Evolutionary conservation across 2,113 vertebrate species (phyloP).

Genomic region (Orthonyx spaldingii): DNA sequence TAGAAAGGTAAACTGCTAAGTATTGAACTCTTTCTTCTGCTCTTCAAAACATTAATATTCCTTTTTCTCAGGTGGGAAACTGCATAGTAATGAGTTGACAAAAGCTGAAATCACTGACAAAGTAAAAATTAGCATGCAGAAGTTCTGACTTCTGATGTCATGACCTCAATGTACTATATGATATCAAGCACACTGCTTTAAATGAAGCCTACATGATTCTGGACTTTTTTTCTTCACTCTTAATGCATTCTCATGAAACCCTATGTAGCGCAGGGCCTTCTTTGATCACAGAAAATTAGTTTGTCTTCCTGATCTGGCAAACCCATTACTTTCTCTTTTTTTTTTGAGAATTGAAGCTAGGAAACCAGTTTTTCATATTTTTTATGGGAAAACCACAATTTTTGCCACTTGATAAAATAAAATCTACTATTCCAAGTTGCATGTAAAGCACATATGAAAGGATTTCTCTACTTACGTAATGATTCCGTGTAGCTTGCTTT

Average conservation of each 20-base stretch:
- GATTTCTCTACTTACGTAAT: background rate
- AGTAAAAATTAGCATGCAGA: background rate
- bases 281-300: background rate
- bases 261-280: background rate
- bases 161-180: background rate
- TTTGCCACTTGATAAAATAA: conserved; percentile 48
- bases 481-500: background rate
- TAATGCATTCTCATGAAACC: background rate
- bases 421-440: background rate
- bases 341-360: background rate
- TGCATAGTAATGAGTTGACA: background rate
- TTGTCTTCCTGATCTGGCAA: conserved; percentile 58
- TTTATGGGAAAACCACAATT: background rate
- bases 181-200: background rate
- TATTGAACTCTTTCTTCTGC: background rate
- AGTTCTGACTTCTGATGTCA: background rate
- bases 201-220: background rate
- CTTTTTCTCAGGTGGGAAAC: background rate
- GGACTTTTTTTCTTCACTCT: background rate
- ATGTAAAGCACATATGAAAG: background rate
- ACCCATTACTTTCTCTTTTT: background rate
- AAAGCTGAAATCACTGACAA: background rate
- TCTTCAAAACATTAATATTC: background rate
- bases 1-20: background rate
- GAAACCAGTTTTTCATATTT: conserved; percentile 1